These are phyloP conservation scores for Sakesphorus luctuosus DNA, from an alignment of 2,113 vertebrate species.

Conservation along the genomic window DNA sequence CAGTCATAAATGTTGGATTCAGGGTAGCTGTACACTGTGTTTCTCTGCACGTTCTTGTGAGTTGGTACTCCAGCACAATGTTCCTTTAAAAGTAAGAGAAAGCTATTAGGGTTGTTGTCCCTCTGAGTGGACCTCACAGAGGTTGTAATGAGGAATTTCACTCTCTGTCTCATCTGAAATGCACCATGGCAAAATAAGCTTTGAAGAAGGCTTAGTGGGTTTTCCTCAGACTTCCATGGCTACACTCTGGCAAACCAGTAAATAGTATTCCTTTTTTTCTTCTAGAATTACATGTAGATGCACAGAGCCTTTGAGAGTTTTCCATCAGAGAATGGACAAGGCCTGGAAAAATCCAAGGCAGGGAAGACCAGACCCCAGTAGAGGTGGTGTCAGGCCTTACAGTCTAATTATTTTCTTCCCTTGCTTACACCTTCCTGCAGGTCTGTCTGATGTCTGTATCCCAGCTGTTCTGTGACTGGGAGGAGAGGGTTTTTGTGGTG, in stretches of 20 bases:
- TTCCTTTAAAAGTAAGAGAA: not conserved
- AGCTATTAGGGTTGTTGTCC: not conserved
- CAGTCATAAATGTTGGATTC: not conserved
- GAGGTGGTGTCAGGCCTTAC: not conserved
- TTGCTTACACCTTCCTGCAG: not conserved
- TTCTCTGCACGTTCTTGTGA: fast-evolving
- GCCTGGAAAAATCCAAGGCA: not conserved
- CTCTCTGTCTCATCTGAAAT: not conserved
- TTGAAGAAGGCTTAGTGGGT: not conserved
- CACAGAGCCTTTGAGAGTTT: not conserved
- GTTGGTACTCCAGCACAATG: not conserved
- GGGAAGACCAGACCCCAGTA: not conserved
- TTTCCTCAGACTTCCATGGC: not conserved
- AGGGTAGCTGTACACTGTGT: not conserved
- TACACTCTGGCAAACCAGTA: not conserved
- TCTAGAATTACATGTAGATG: not conserved
- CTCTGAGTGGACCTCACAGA: not conserved
- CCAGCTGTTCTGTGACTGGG: not conserved
- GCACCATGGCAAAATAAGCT: not conserved
- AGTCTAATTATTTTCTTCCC: not conserved
- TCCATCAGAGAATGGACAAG: not conserved
- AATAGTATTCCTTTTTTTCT: not conserved
- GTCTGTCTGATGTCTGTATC: not conserved
- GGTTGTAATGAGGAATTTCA: not conserved
- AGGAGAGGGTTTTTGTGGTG: not conserved